A percentile compares a stretch with the other conserved stretches of the same genome.
These are phyloP conservation scores for Synchiropus splendidus DNA, from an alignment of 2,113 vertebrate species.

Conservation along the genomic window DNA sequence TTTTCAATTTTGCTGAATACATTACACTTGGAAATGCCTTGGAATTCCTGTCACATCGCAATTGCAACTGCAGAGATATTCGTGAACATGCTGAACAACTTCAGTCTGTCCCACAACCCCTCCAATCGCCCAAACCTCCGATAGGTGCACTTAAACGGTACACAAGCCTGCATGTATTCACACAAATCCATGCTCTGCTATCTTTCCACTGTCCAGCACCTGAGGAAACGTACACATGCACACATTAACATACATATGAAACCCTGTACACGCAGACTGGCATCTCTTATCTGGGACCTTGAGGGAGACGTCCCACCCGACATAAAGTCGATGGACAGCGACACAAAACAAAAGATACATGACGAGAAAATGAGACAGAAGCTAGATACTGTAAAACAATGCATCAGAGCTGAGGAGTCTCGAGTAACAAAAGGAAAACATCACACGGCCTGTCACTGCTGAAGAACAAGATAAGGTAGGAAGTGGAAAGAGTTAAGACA, in stretches of 20 bases:
- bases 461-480: slow-evolving; percentile 16
- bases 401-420: slow-evolving; percentile 4
- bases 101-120: slow-evolving; percentile 11
- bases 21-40: slow-evolving; percentile 13
- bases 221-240: slow-evolving; percentile 38
- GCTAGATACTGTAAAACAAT: slow-evolving; percentile 26
- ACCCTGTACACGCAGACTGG: slow-evolving; percentile 7
- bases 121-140: slow-evolving; percentile 27
- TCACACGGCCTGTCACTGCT: slow-evolving; percentile 19
- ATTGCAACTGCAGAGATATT: slow-evolving; percentile 17
- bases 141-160: slow-evolving; percentile 18
- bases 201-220: slow-evolving; percentile 34
- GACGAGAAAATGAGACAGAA: slow-evolving; percentile 9
- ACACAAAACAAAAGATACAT: neutral
- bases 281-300: slow-evolving; percentile 38
- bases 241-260: slow-evolving; percentile 48
- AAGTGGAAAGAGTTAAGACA: too few relatives aligned
- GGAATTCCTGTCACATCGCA: slow-evolving; percentile 18
- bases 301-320: slow-evolving; percentile 39
- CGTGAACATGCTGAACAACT: slow-evolving; percentile 22
- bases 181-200: slow-evolving; percentile 27
- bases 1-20: slow-evolving; percentile 3
- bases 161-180: slow-evolving; percentile 8
- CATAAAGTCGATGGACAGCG: too few relatives aligned
- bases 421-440: slow-evolving; percentile 15